phyloP scores from a whole-genome alignment of 2,888 invertebrate genomes.

The Parapristionchus giblindavisi region DNA sequence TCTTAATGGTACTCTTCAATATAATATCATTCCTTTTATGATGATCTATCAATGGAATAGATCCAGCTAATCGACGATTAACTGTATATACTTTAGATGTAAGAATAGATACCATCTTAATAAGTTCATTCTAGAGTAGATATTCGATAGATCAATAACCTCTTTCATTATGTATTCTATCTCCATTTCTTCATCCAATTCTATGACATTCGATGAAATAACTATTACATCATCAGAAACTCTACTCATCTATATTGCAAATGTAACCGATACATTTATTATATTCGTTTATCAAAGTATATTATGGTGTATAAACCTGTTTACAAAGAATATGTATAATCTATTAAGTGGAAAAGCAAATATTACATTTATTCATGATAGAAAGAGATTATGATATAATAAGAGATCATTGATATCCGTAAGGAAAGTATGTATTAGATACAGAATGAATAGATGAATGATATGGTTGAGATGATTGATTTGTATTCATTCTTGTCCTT shows the following conservation, averaged over 20 bases:
- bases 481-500: slow-evolving; percentile 1
- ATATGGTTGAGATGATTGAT: background rate
- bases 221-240: background rate
- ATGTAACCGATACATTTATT: background rate
- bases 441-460: background rate
- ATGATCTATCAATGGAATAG: background rate
- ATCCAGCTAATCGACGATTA: slow-evolving; percentile 26
- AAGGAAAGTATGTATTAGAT: background rate
- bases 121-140: background rate
- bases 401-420: background rate
- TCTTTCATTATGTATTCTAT: background rate
- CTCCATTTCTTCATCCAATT: slow-evolving; percentile 1
- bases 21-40: background rate
- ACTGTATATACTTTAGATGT: slow-evolving; percentile 20
- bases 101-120: slow-evolving; percentile 11
- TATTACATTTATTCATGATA: background rate
- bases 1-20: background rate
- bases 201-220: background rate
- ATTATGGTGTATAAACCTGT: background rate
- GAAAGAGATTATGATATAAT: background rate
- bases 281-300: background rate
- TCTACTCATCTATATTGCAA: background rate
- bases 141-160: background rate
- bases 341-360: background rate
- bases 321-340: background rate